phyloP scores from a whole-genome alignment of 2,797 vertebrate species.

The Diceros bicornis region DNA sequence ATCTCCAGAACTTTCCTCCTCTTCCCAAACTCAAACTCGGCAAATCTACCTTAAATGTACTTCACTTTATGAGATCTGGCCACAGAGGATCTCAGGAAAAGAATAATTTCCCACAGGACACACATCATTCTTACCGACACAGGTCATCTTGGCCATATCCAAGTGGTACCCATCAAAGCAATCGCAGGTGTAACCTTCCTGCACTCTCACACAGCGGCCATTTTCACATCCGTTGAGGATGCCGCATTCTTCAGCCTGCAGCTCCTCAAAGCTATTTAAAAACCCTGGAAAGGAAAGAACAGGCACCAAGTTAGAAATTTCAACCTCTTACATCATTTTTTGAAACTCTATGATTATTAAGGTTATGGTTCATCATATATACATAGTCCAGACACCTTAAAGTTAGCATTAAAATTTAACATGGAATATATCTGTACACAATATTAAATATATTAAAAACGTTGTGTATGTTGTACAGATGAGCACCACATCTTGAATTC shows the following conservation, averaged over 20 bases:
- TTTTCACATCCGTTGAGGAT: slow-evolving; percentile 98
- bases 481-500: not conserved
- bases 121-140: slow-evolving; percentile 92
- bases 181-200: slow-evolving; percentile 98
- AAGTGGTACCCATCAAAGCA: slow-evolving; percentile 98
- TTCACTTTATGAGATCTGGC: not conserved
- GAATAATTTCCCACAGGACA: not conserved
- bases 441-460: not conserved
- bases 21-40: not conserved
- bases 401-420: not conserved
- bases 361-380: not conserved
- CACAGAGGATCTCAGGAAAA: not conserved
- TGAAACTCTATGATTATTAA: not conserved
- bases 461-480: not conserved
- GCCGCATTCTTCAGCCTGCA: slow-evolving; percentile 97
- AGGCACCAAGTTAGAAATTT: not conserved
- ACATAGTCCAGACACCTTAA: not conserved
- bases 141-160: slow-evolving; percentile 97
- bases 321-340: not conserved
- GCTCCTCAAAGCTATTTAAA: slow-evolving; percentile 94
- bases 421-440: not conserved
- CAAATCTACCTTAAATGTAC: not conserved
- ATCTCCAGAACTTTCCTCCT: not conserved
- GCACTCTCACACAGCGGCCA: slow-evolving; percentile 96
- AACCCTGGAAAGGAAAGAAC: slow-evolving; percentile 88